Percentiles rank a stretch among this genome's conserved stretches.
Conservation (phyloP, 2,888 invertebrate species). For the Carterocephalus palaemon region DNA sequence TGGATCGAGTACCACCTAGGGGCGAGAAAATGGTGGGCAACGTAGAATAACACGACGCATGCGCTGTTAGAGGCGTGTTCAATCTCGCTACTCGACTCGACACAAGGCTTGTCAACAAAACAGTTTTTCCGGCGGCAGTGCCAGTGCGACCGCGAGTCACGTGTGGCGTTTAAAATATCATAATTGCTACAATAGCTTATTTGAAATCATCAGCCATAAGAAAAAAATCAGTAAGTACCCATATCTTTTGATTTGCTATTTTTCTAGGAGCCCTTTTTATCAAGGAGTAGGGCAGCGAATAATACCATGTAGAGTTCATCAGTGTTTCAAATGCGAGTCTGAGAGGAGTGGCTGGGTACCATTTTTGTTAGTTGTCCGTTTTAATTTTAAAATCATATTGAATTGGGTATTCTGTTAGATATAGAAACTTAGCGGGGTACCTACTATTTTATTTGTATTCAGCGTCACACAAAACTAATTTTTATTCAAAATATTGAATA, state of each 20-base stretch:
- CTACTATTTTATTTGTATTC: too few relatives aligned
- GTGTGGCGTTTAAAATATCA: conserved; percentile 40
- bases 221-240: conserved; percentile 36
- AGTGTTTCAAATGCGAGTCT: neutral
- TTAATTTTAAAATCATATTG: too few relatives aligned
- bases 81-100: too few relatives aligned
- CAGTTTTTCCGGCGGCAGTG: conserved; percentile 43
- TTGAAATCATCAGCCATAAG: conserved; percentile 48
- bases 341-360: neutral
- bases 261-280: too few relatives aligned
- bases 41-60: conserved; percentile 33
- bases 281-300: too few relatives aligned
- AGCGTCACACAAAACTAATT: too few relatives aligned
- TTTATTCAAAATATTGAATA: too few relatives aligned
- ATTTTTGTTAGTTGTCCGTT: too few relatives aligned
- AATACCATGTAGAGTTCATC: neutral
- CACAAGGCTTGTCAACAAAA: conserved; percentile 34
- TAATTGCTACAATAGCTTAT: conserved; percentile 39
- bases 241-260: neutral
- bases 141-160: conserved; percentile 51
- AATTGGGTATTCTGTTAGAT: too few relatives aligned
- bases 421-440: too few relatives aligned
- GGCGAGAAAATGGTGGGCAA: conserved; percentile 8
- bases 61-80: conserved; percentile 37
- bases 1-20: conserved; percentile 15